phyloP scores from a whole-genome alignment of 37 sponge, comb jelly and placozoan species.

The Beroe forskalii region DNA sequence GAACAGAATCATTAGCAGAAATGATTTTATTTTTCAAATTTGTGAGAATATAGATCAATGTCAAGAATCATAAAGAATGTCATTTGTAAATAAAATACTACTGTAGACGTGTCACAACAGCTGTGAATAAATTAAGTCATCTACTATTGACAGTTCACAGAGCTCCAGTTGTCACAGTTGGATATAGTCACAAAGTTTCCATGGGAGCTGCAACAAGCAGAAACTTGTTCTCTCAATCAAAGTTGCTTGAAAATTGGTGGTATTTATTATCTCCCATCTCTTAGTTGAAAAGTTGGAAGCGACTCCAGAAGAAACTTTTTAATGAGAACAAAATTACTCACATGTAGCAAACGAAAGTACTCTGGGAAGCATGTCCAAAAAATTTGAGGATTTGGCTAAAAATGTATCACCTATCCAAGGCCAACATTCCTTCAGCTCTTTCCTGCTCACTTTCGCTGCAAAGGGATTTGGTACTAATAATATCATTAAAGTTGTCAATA shows the following conservation, averaged over 20 bases:
- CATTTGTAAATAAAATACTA: neutral
- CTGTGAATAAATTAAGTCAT: slow-evolving; percentile 9
- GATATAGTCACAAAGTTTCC: neutral
- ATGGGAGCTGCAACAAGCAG: slow-evolving; percentile 14
- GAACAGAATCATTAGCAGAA: neutral
- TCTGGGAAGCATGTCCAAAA: neutral
- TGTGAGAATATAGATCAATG: neutral
- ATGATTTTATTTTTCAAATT: neutral
- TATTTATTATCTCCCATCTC: neutral
- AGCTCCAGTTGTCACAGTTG: neutral
- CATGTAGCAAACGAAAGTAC: neutral
- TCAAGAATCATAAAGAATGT: neutral
- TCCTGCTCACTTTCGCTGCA: neutral
- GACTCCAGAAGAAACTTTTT: too few species aligned
- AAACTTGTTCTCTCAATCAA: neutral
- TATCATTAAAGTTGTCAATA: neutral
- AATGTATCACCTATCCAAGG: neutral
- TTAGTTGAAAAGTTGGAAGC: neutral
- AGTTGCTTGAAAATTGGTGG: neutral
- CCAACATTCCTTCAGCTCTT: neutral
- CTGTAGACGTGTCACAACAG: slow-evolving; percentile 27
- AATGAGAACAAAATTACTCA: too few species aligned
- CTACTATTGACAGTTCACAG: neutral
- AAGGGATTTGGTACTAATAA: neutral
- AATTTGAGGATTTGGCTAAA: neutral